These are phyloP conservation scores for Macrosoma leucophasiata DNA, from an alignment of 2,888 invertebrate genomes.

Conservation along the genomic window DNA sequence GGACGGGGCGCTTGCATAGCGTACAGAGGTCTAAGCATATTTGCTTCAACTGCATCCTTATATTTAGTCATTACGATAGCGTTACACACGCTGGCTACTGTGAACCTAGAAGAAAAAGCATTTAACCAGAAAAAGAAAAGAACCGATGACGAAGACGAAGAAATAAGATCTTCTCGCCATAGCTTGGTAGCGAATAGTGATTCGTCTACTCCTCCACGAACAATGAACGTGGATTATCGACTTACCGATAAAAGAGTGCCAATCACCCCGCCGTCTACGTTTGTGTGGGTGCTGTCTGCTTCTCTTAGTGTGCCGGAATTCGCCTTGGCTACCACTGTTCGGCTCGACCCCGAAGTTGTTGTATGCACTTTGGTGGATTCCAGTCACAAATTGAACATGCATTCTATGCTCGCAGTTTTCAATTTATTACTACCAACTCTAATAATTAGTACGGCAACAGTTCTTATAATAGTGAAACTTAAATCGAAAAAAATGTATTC, in stretches of 20 bases:
- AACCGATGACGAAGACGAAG: slow-evolving; percentile 50
- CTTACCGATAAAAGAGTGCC: slow-evolving; percentile 57
- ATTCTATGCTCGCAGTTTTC: slow-evolving; percentile 54
- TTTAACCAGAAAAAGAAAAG: slow-evolving; percentile 45
- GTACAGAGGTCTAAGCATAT: slow-evolving; percentile 72
- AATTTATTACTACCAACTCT: slow-evolving; percentile 55
- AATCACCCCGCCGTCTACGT: slow-evolving; percentile 68
- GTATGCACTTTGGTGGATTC: slow-evolving; percentile 72
- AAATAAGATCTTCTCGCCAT: slow-evolving; percentile 63
- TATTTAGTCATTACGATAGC: slow-evolving; percentile 75
- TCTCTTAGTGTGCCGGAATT: slow-evolving; percentile 78
- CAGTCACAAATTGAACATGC: slow-evolving; percentile 61
- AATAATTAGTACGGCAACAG: slow-evolving; percentile 43
- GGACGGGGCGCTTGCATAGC: slow-evolving; percentile 65
- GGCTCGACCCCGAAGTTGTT: slow-evolving; percentile 45
- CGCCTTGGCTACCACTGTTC: slow-evolving; percentile 65
- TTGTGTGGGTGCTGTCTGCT: slow-evolving; percentile 75
- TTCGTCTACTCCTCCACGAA: slow-evolving; percentile 63
- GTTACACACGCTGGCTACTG: slow-evolving; percentile 73
- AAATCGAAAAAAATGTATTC: slow-evolving; percentile 38
- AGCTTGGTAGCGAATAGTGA: slow-evolving; percentile 67
- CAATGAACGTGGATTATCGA: slow-evolving; percentile 73
- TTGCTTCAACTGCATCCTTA: slow-evolving; percentile 71
- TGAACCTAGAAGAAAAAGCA: slow-evolving; percentile 65
- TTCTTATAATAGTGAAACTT: slow-evolving; percentile 47